Percentiles rank a stretch among this genome's conserved stretches.
Evolutionary conservation across 2,888 invertebrate species (phyloP).

Genomic region (Nowickia ferox): DNA sequence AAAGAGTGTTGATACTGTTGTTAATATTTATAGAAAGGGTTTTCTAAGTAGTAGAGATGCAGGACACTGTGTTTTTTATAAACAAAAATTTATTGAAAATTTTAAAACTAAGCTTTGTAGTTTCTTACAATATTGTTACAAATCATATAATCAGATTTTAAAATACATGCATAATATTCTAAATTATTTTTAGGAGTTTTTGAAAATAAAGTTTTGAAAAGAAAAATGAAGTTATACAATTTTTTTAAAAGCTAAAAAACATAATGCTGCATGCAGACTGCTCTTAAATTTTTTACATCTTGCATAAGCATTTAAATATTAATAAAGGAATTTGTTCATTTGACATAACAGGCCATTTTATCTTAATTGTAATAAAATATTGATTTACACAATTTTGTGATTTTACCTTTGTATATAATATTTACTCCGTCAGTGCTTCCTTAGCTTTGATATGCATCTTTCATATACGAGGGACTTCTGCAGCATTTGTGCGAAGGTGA

Average conservation of each 20-base stretch:
- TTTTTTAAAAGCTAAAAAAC: not conserved
- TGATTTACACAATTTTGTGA: too few species aligned
- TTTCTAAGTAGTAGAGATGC: conserved; percentile 50
- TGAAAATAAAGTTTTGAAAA: conserved; percentile 23
- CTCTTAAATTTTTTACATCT: too few species aligned
- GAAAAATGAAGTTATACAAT: not conserved
- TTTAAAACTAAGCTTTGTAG: conserved; percentile 16
- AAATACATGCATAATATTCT: conserved; percentile 20
- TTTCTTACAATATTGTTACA: conserved; percentile 12
- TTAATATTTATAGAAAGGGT: conserved; percentile 42
- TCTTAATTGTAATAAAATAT: too few species aligned
- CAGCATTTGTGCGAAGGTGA: too few species aligned
- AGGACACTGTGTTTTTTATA: conserved; percentile 46
- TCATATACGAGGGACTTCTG: too few species aligned
- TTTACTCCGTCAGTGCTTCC: too few species aligned
- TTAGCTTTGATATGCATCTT: too few species aligned
- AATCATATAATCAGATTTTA: conserved; percentile 12
- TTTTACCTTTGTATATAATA: too few species aligned
- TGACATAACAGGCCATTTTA: too few species aligned
- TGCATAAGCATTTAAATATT: too few species aligned
- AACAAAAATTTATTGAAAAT: conserved; percentile 1
- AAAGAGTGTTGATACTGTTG: conserved; percentile 54
- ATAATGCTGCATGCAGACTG: not conserved
- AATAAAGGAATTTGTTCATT: too few species aligned
- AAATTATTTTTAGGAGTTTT: conserved; percentile 60